Evolutionary conservation across 2,888 invertebrate genomes (phyloP), one percentile per base, ranked within the genome.

Genomic region (Caenorhabditis angaria): DNA sequence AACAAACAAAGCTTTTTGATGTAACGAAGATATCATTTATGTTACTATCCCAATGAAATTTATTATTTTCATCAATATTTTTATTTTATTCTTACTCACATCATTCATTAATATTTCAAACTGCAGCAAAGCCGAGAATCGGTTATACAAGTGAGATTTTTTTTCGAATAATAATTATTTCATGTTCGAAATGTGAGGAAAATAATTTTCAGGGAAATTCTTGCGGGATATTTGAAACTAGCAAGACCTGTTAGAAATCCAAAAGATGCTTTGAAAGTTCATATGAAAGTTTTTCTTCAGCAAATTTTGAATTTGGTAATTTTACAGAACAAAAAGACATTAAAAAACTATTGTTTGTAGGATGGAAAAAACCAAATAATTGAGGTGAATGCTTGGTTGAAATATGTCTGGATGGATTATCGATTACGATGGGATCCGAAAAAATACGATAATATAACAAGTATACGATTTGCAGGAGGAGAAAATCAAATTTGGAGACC

Each of bases 341-440:
- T 24, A 47, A 4, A 24, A 47, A 35, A 28, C 14, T 14, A 2
- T 27, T 55, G 77, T 60, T 41, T 41, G 5, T 48, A 82, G 77
- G 83, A 83, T 65, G 83, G 82, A 20, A 82, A 83, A 63, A 83
- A 83, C 50, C 83, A 83, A 47, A 81, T 83, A 0, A 82, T 83
- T 28, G 83, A 83, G 61, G 66, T 83, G 18, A 83, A 83, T 54
- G 83, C 83, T 2, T 83, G 83, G 83, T 63, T 83, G n/a, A 78
- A 80, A 80, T 83, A 71, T 67, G 83, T 77, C n/a, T 82, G 82
- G 82, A 68, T 71, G 59, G 82, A 82, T 62, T 82, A 82, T 51
- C 76, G 82, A 8, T 54, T 82, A 10, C 51, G 70, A 25, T 85
- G 85, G 85, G 77, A 82, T 35, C 83, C 85, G 8, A 56, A 69